phyloP scores from a whole-genome alignment of 2,113 vertebrate genomes.

The Zeus faber region DNA sequence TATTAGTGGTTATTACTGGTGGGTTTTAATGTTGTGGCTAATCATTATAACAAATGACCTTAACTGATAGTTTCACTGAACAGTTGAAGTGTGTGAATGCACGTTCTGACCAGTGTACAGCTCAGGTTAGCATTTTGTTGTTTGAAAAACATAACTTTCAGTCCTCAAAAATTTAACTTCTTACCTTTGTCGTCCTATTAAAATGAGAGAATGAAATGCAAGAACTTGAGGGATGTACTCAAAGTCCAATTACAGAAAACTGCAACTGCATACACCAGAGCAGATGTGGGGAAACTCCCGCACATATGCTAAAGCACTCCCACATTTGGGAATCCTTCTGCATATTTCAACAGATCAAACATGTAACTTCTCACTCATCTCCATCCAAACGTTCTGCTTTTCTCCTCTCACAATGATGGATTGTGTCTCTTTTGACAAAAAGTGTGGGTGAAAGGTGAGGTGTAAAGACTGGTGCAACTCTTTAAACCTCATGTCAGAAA shows the following conservation, averaged over 20 bases:
- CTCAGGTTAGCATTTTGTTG: too few species aligned
- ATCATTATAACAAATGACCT: background rate
- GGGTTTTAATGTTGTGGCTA: background rate
- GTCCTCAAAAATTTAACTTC: background rate
- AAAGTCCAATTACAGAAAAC: conserved; percentile 22
- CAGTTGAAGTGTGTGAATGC: conserved; percentile 2
- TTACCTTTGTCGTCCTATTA: too few species aligned
- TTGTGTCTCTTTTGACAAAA: conserved; percentile 42
- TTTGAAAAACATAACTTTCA: background rate
- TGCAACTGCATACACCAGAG: conserved; percentile 16
- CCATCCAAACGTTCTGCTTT: conserved; percentile 47
- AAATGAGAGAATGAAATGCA: too few species aligned
- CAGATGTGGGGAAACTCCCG: conserved; percentile 64
- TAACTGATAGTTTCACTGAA: background rate
- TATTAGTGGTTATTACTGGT: too few species aligned
- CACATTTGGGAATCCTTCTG: conserved; percentile 51
- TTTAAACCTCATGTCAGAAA: conserved; percentile 27
- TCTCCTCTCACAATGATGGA: conserved; percentile 48
- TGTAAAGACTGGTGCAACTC: conserved; percentile 30
- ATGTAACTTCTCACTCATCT: conserved; percentile 61
- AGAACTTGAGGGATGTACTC: conserved; percentile 11
- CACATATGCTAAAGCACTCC: conserved; percentile 37
- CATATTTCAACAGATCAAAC: conserved; percentile 58
- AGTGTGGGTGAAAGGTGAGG: conserved; percentile 54
- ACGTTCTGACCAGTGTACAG: background rate